phyloP scores from a whole-genome alignment of 2,888 invertebrate genomes.

The Autographa pulchrina region DNA sequence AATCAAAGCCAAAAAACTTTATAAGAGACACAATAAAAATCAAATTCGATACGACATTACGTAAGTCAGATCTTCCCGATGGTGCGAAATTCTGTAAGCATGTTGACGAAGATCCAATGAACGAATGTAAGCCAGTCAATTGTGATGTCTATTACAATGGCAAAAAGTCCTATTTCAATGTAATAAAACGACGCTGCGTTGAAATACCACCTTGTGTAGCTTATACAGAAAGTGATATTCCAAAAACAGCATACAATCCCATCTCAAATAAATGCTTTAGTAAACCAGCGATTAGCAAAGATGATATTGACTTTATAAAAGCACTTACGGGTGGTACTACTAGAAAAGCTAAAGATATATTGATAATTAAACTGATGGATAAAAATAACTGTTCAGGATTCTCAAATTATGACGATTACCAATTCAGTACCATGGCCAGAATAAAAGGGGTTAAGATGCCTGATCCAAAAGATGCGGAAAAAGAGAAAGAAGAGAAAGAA shows the following conservation, averaged over 20 bases:
- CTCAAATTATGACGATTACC: background rate
- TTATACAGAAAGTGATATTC: constrained; percentile 55
- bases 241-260: constrained; percentile 70
- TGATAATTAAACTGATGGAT: constrained; percentile 64
- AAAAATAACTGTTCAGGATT: background rate
- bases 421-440: background rate
- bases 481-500: background rate
- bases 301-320: constrained; percentile 74
- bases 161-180: constrained; percentile 68
- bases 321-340: constrained; percentile 40
- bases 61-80: constrained; percentile 46
- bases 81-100: constrained; percentile 65
- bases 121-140: constrained; percentile 78
- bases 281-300: constrained; percentile 59
- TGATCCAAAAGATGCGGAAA: background rate
- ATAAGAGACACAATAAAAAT: constrained; percentile 73
- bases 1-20: constrained; percentile 58
- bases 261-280: constrained; percentile 70
- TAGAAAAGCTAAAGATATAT: constrained; percentile 68
- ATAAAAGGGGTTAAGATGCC: background rate
- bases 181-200: constrained; percentile 67
- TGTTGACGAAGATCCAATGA: constrained; percentile 77
- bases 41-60: constrained; percentile 74
- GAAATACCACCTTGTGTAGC: constrained; percentile 67
- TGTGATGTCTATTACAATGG: constrained; percentile 81